These are phyloP conservation scores for Hedychridium roseum DNA, from an alignment of 2,888 invertebrate genomes.

Conservation along the genomic window DNA sequence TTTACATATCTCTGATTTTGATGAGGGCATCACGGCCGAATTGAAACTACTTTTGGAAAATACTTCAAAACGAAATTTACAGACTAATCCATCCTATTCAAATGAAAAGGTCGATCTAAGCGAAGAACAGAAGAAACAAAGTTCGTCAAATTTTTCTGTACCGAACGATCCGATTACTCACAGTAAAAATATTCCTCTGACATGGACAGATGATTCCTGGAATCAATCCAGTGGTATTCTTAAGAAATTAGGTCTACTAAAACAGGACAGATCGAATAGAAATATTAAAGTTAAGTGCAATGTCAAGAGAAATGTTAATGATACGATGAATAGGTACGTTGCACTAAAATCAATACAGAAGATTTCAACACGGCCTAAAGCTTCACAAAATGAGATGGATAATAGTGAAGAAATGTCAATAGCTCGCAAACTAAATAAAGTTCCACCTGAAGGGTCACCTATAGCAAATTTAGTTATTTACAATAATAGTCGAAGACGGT, in stretches of 20 bases:
- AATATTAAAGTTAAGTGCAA: conserved; percentile 5
- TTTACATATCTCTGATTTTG: conserved; percentile 39
- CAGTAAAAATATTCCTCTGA: conserved; percentile 22
- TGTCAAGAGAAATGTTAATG: conserved; percentile 9
- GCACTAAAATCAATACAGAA: conserved; percentile 3
- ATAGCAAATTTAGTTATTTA: conserved; percentile 37
- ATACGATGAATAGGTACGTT: too few species aligned
- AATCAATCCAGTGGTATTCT: conserved; percentile 32
- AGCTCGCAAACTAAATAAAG: conserved; percentile 14
- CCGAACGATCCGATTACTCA: conserved; percentile 3
- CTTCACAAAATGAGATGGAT: too few species aligned
- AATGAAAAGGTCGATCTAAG: too few species aligned
- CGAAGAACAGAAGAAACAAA: conserved; percentile 2
- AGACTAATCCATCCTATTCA: too few species aligned
- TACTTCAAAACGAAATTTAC: neutral
- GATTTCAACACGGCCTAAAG: too few species aligned
- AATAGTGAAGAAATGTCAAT: too few species aligned
- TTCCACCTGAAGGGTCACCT: conserved; percentile 32
- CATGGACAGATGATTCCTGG: conserved; percentile 51
- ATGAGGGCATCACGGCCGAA: conserved; percentile 24
- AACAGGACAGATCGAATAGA: too few species aligned
- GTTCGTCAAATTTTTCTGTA: conserved; percentile 1
- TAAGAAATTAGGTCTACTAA: conserved; percentile 18
- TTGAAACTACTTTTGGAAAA: conserved; percentile 5
- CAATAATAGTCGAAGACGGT: conserved; percentile 28